Percentiles rank a stretch among this genome's conserved stretches.
phyloP scores from a whole-genome alignment of 2,113 vertebrate genomes.

The Bos taurus region ARS-UCD2.0 NC_037337.1:59671001-59671500 shows the following conservation, averaged over 20 bases:
- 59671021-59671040: too few relatives aligned
- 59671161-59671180: background rate
- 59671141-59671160: background rate
- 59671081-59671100: background rate
- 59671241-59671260: background rate
- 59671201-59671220: background rate
- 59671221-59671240: background rate
- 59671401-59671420: background rate
- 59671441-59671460: slow-evolving; percentile 87
- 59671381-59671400: background rate
- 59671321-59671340: background rate
- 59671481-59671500: slow-evolving; percentile 97
- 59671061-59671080: too few relatives aligned
- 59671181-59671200: background rate
- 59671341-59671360: background rate
- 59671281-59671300: slow-evolving; percentile 21
- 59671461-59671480: slow-evolving; percentile 99
- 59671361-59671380: background rate
- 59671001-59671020: too few relatives aligned
- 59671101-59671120: background rate
- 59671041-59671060: too few relatives aligned
- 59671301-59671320: background rate
- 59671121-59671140: background rate
- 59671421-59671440: background rate
- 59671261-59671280: slow-evolving; percentile 14